phyloP scores from a whole-genome alignment of 2,797 vertebrate genomes.

The Sciurus vulgaris region DNA sequence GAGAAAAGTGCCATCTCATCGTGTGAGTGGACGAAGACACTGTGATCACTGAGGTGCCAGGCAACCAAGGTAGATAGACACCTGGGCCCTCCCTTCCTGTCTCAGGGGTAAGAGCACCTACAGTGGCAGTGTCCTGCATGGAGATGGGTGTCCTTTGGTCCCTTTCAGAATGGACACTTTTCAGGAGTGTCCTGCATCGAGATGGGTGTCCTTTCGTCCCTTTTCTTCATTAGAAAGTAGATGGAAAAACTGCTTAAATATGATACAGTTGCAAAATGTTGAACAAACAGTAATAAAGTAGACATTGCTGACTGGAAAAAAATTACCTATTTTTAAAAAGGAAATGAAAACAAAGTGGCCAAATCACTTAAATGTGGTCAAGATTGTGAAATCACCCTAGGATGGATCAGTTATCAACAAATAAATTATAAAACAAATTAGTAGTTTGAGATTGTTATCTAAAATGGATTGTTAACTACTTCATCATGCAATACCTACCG shows the following conservation, averaged over 20 bases:
- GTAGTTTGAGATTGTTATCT: background rate
- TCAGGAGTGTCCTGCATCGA: background rate
- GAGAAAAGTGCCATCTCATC: background rate
- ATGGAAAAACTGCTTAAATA: background rate
- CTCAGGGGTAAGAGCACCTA: accelerated
- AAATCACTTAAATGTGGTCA: background rate
- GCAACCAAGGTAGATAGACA: background rate
- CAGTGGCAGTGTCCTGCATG: accelerated
- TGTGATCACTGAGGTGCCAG: background rate
- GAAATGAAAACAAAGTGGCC: background rate
- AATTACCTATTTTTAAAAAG: background rate
- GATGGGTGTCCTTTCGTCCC: background rate
- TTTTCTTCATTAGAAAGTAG: background rate
- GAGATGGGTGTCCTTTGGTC: background rate
- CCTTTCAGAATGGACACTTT: background rate
- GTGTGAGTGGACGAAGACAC: background rate
- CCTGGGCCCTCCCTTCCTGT: background rate
- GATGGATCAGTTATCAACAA: background rate
- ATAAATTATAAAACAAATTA: background rate
- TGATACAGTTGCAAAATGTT: background rate
- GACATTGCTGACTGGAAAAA: background rate
- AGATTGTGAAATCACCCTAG: background rate
- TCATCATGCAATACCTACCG: accelerated
- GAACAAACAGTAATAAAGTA: background rate
- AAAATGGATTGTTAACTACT: background rate